Percentiles rank a stretch among this genome's conserved stretches.
Conservation (phyloP, 2,888 invertebrate genomes). For the Latheticus oryzae region DNA sequence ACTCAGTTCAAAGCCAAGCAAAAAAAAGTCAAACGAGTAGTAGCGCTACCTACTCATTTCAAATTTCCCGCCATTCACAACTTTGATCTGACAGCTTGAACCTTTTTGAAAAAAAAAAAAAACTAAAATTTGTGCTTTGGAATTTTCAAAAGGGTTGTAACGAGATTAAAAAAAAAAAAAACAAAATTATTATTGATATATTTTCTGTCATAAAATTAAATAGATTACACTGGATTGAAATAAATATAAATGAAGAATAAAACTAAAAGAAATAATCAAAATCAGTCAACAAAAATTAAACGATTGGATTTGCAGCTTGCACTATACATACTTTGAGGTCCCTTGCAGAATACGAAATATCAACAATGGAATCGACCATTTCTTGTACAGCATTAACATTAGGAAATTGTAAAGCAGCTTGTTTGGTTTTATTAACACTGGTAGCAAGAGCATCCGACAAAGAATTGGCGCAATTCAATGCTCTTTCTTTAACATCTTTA, state of each 20-base stretch:
- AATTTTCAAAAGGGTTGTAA: conserved; percentile 5
- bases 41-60: too few species aligned
- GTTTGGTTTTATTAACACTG: conserved; percentile 89
- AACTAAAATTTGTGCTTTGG: background rate
- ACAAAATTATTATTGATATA: conserved; percentile 3
- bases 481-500: conserved; percentile 77
- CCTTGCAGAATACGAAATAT: conserved; percentile 85
- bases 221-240: conserved; percentile 4
- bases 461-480: conserved; percentile 81
- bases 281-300: conserved; percentile 50
- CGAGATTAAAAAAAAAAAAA: conserved; percentile 2
- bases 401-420: conserved; percentile 91
- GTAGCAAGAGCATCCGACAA: conserved; percentile 84
- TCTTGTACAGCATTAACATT: conserved; percentile 90
- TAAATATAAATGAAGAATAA: conserved; percentile 20
- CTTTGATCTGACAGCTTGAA: too few species aligned
- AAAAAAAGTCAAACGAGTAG: too few species aligned
- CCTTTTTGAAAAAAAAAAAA: background rate
- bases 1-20: too few species aligned
- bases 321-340: conserved; percentile 81
- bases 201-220: conserved; percentile 6
- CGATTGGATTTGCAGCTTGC: conserved; percentile 73
- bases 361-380: conserved; percentile 92
- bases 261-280: conserved; percentile 13
- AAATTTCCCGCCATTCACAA: too few species aligned